Conservation (phyloP, 2,797 vertebrate species). For the Rachycentron canadum region DNA sequence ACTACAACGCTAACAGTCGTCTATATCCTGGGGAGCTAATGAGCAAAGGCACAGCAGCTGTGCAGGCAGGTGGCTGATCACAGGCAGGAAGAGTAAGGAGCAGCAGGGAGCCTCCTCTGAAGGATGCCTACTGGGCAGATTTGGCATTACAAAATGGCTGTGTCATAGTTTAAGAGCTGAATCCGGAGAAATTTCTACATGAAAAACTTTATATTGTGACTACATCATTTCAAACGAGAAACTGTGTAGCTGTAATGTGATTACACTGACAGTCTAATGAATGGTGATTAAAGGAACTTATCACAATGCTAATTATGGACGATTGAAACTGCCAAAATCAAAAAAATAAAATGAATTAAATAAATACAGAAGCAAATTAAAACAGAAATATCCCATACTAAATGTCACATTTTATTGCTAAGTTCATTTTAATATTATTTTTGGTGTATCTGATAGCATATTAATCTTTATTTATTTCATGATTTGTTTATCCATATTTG, state of each 20-base stretch:
- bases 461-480: too few species aligned
- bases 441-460: too few species aligned
- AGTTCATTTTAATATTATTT: too few species aligned
- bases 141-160: constrained; percentile 35
- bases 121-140: constrained; percentile 41
- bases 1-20: constrained; percentile 35
- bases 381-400: too few species aligned
- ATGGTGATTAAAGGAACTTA: not conserved
- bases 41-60: constrained; percentile 69
- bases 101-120: constrained; percentile 31
- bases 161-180: not conserved
- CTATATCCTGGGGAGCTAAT: constrained; percentile 56
- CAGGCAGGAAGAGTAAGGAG: constrained; percentile 64
- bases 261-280: not conserved
- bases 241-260: too few species aligned
- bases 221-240: not conserved
- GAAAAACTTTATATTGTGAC: not conserved
- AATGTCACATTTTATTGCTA: too few species aligned
- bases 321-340: too few species aligned
- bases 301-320: not conserved
- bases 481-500: too few species aligned
- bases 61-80: constrained; percentile 73
- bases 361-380: too few species aligned
- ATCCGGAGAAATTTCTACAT: not conserved
- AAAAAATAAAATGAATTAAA: too few species aligned